Conservation (phyloP, 2,888 invertebrate genomes). For the Dasypogon diadema region DNA sequence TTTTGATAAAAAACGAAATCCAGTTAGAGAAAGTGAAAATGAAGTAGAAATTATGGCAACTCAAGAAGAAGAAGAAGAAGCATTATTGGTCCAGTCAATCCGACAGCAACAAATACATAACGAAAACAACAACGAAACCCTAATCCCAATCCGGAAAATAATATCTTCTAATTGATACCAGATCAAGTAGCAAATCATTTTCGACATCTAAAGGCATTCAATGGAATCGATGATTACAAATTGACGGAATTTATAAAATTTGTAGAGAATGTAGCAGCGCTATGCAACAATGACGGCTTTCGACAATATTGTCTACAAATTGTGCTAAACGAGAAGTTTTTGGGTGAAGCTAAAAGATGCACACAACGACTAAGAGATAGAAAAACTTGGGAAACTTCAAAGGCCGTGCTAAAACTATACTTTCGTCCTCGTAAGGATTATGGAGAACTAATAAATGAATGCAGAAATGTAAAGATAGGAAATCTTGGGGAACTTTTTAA, state of each 20-base stretch:
- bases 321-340: not conserved
- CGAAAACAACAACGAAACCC: not conserved
- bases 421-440: constrained; percentile 36
- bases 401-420: constrained; percentile 5
- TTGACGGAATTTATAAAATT: not conserved
- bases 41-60: not conserved
- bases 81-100: not conserved
- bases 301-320: not conserved
- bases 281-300: not conserved
- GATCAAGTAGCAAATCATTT: not conserved
- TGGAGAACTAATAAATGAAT: constrained; percentile 37
- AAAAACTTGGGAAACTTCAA: constrained; percentile 1
- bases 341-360: not conserved
- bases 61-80: not conserved
- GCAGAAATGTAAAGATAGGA: not conserved
- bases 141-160: not conserved
- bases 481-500: constrained; percentile 28
- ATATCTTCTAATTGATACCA: not conserved
- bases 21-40: not conserved
- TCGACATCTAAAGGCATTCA: not conserved
- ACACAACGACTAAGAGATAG: constrained; percentile 1
- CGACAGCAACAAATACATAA: not conserved
- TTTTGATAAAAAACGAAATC: not conserved
- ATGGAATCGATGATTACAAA: not conserved
- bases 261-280: not conserved